Percentiles rank a stretch among this genome's conserved stretches.
These are phyloP conservation scores for Aptenodytes patagonicus DNA, from an alignment of 2,113 vertebrate genomes.

Conservation along the genomic window DNA sequence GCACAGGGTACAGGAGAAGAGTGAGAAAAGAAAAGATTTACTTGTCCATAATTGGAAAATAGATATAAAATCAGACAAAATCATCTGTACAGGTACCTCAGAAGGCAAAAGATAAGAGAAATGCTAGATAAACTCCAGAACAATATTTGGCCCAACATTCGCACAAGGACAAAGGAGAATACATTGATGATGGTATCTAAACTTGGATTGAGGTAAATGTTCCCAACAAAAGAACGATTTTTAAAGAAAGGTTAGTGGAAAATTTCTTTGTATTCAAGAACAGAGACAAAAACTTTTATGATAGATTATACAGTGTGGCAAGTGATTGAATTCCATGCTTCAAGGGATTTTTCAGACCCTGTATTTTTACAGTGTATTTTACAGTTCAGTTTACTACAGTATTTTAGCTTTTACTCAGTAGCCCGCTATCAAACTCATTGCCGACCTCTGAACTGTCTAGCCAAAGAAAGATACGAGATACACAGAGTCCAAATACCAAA, in stretches of 20 bases:
- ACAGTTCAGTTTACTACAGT: background rate
- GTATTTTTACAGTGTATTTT: background rate
- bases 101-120: background rate
- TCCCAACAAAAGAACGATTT: fast-evolving
- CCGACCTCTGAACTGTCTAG: fast-evolving
- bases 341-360: background rate
- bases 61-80: background rate
- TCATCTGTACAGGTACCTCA: background rate
- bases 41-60: background rate
- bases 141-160: background rate
- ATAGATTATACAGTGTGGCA: background rate
- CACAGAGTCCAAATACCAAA: background rate
- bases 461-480: background rate
- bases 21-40: background rate
- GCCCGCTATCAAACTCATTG: fast-evolving
- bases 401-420: background rate
- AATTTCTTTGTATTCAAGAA: background rate
- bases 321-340: background rate
- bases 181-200: background rate
- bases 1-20: background rate
- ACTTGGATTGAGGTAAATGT: background rate
- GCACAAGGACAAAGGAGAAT: background rate
- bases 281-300: background rate
- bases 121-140: background rate
- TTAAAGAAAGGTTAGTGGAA: background rate